Evolutionary conservation across 2,888 invertebrate genomes (phyloP).

Genomic region (Cephus runcator): DNA sequence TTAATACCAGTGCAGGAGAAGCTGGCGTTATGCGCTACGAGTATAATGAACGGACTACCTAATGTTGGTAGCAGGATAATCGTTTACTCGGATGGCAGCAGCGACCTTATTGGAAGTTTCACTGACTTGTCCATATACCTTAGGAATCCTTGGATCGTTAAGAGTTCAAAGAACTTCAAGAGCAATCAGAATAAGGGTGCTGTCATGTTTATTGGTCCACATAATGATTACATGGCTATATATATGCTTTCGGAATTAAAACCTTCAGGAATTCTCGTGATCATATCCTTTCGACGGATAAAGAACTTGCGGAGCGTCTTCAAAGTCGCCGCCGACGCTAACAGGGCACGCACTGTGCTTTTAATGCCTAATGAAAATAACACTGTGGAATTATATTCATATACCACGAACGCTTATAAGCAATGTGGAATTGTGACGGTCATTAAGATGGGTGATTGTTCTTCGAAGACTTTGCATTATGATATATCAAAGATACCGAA

Average conservation of each 20-base stretch:
- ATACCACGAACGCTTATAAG: background rate
- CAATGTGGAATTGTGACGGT: conserved; percentile 1
- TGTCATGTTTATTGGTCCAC: background rate
- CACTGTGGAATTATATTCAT: conserved; percentile 1
- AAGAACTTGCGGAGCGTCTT: background rate
- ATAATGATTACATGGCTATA: background rate
- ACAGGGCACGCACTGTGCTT: background rate
- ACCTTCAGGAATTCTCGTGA: background rate
- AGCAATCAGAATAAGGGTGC: background rate
- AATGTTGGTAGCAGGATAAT: background rate
- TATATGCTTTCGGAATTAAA: background rate
- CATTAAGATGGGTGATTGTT: background rate
- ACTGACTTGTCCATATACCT: background rate
- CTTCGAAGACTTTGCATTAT: background rate
- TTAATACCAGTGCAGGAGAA: background rate
- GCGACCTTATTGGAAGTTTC: background rate
- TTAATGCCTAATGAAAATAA: background rate
- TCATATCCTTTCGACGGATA: background rate
- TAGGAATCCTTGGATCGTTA: background rate
- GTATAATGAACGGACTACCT: background rate
- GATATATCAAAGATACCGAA: background rate
- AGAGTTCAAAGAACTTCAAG: background rate
- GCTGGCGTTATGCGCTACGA: background rate
- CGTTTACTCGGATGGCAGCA: background rate
- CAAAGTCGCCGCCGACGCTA: background rate